Evolutionary conservation across 64 coral and sea anemone species (phyloP).

Genomic region (Montipora efflorescens): DNA sequence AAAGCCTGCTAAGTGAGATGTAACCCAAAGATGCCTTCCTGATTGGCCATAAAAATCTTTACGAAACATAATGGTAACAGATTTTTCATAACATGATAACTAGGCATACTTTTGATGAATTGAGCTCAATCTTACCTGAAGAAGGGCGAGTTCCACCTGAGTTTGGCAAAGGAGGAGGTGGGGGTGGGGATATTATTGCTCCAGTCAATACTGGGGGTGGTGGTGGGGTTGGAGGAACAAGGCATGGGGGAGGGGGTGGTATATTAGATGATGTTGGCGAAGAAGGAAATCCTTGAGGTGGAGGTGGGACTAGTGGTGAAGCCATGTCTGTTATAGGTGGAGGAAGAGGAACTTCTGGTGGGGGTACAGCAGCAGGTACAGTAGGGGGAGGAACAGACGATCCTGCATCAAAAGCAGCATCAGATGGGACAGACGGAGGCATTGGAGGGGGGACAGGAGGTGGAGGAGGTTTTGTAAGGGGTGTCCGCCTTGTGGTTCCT

Average conservation of each 20-base stretch:
- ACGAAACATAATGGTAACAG: no score
- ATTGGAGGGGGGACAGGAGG: slow-evolving; percentile 92
- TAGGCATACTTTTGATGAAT: no score
- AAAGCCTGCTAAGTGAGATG: no score
- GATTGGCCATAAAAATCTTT: no score
- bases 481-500: slow-evolving; percentile 14
- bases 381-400: slow-evolving; percentile 5
- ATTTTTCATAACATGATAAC: no score
- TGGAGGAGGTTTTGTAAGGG: slow-evolving; percentile 77
- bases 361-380: slow-evolving; percentile 1
- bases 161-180: slow-evolving; percentile 32
- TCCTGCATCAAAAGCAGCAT: neutral
- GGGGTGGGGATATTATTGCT: slow-evolving; percentile 29
- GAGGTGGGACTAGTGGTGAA: slow-evolving; percentile 67
- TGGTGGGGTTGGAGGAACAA: neutral
- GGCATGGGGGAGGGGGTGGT: neutral
- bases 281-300: slow-evolving; percentile 55
- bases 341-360: slow-evolving; percentile 40
- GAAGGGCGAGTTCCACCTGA: neutral
- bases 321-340: slow-evolving; percentile 27
- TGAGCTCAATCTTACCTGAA: neutral
- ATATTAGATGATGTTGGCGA: slow-evolving; percentile 20
- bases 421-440: slow-evolving; percentile 70
- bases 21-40: no score
- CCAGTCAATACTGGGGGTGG: slow-evolving; percentile 14